These are phyloP conservation scores for Archilochus colubris DNA, from an alignment of 2,113 vertebrate genomes.

Conservation along the genomic window DNA sequence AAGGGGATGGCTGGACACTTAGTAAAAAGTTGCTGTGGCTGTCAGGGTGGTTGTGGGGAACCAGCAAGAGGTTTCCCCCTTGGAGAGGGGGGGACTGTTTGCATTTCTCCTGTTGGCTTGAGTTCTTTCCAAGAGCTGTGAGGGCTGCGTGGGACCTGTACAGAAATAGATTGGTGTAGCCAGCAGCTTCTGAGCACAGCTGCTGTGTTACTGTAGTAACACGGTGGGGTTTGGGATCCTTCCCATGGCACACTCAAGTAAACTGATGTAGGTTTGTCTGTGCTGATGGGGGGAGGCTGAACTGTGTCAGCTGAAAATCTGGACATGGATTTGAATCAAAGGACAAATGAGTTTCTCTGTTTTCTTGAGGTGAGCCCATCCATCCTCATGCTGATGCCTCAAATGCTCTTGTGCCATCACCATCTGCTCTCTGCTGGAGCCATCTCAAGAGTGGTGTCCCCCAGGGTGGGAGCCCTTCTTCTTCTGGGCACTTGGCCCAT, in stretches of 20 bases:
- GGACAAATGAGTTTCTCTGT: slow-evolving; percentile 49
- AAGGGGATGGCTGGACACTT: neutral
- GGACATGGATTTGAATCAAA: neutral
- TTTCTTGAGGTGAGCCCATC: slow-evolving; percentile 38
- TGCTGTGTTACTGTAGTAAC: neutral
- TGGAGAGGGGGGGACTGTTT: accelerated
- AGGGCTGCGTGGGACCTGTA: neutral
- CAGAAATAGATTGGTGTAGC: neutral
- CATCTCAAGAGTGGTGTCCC: neutral
- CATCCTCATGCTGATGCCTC: neutral
- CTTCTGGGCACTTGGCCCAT: neutral
- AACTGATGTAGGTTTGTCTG: accelerated
- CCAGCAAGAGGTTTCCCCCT: neutral
- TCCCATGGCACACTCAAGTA: neutral
- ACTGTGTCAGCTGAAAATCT: neutral
- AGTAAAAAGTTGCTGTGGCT: neutral
- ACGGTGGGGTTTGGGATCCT: neutral
- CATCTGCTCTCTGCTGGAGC: slow-evolving; percentile 39
- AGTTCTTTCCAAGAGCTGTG: neutral
- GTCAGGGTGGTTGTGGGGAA: neutral
- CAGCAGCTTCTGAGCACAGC: neutral
- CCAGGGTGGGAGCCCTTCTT: neutral
- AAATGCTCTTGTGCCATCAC: neutral
- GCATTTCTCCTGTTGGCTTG: neutral
- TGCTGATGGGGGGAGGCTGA: neutral